Base-by-base conservation (phyloP, 2,888 invertebrate species). In the Drosophila anomelani region DNA sequence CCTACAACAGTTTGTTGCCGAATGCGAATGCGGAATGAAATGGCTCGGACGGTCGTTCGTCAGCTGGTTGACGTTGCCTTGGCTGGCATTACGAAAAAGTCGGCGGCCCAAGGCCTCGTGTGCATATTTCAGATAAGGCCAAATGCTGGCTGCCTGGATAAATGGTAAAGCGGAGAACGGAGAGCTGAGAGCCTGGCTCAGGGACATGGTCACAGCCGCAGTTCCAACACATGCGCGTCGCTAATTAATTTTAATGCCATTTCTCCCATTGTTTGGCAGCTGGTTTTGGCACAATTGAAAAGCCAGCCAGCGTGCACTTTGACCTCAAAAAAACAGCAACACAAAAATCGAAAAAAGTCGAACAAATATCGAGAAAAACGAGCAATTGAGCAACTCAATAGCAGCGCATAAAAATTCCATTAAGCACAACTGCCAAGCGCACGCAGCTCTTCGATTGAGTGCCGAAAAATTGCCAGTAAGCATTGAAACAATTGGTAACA, bases 71-170 rank as follows among this genome's bases (percentile, higher is more conserved):
- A 73, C 58, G 73, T 73, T 73, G 67, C 87, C 87, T 88, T 84
- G 88, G 76, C 47, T 70, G 75, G 72, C 78, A 77, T 88, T 88
- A 81, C 84, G 81, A 83, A 74, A 80, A 86, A 77, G 79, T 86
- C 68, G 73, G 79, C 78, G 84, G 86, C 71, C 71, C 84, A 89
- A 89, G 88, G 81, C 75, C 83, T 79, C 73, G 67, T 77, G 81
- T 83, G 82, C 86, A 89, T 89, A 89, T 88, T 86, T 88, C 75
- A 89, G 89, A 86, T 86, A 89, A 89, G 86, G 89, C 80, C 89
- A 89, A 82, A 82, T 80, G 83, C 76, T 81, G 84, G 64, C 61
- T 73, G 79, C 72, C 72, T 63, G 85, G 75, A 78, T 78, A 66
- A 64, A 69, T 70, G 75, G 59, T 76, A 70, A 74, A 63, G 71